Evolutionary conservation across 2,113 vertebrate species (phyloP), one percentile per base, ranked within the genome.

Genomic region (Paramormyrops kingsleyae): DNA sequence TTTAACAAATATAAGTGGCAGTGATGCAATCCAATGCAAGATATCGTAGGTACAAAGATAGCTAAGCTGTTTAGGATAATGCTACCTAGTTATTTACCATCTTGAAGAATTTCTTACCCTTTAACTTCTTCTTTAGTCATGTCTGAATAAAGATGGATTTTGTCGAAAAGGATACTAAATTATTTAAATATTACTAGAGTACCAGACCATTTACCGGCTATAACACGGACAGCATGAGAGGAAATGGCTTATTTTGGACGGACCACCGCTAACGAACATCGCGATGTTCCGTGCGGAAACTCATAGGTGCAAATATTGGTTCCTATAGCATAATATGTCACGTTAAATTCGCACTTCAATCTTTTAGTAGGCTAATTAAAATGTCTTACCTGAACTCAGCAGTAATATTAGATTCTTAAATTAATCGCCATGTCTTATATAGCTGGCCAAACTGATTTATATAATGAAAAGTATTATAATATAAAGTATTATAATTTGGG

Each of bases 51-150:
- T 39, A 42, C 74, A 80, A 17, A 50, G n/a, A 17, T 19, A 80
- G 74, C 35, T 80, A 50, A 85, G 83, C 83, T 50, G n/a, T 39
- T 77, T 77, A 31, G 9, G 4, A 49, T 27, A 47, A 10, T 8
- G 17, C 17, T 49, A 85, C 10, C 21, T 53, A 87, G 86, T 50
- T 42, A 52, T 7, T 27, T 50, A 35, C 24, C 47, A 47, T 5
- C 86, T 56, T 27, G 24, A 59, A 17, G 13, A 17, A 53, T 87
- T 27, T 59, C 86, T 87, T 87, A 87, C 86, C 86, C 86, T 87
- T 87, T 87, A 2, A 53, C 86, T 52, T 87, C 86, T 35, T 87
- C 86, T 87, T 87, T 87, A 59, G 86, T 87, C 86, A 87, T 87
- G n/a, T 24, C 50, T 21, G 49, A n/a, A 56, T 27, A 87, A 27